Percentiles rank a stretch among this genome's conserved stretches.
phyloP scores from a whole-genome alignment of 2,888 invertebrate species.

The Microctonus aethiopoides region DNA sequence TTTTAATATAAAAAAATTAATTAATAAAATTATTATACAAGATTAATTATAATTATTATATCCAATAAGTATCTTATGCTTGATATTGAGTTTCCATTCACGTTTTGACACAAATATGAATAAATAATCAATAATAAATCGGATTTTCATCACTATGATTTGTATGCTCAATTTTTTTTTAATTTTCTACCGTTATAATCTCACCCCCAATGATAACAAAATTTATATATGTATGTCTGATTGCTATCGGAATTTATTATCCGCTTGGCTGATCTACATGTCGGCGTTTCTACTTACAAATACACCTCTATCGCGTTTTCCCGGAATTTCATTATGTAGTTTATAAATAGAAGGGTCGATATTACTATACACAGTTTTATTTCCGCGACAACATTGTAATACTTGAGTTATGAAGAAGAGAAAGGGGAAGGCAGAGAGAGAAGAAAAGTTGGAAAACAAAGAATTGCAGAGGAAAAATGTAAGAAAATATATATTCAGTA shows the following conservation, averaged over 20 bases:
- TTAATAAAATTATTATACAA: too few species aligned
- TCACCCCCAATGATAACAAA: background rate
- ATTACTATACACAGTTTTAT: background rate
- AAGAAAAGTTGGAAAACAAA: background rate
- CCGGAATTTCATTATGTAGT: background rate
- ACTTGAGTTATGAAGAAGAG: background rate
- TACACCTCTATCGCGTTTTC: background rate
- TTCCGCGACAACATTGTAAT: background rate
- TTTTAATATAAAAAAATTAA: too few species aligned
- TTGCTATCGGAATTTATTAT: constrained; percentile 7
- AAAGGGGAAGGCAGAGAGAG: background rate
- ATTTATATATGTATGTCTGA: background rate
- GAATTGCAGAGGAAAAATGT: background rate
- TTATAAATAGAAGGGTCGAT: constrained; percentile 1
- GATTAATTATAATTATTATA: too few species aligned
- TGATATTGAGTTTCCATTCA: too few species aligned
- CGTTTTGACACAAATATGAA: too few species aligned
- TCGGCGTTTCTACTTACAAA: background rate
- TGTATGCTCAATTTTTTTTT: background rate
- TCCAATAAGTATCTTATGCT: too few species aligned
- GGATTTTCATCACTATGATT: background rate
- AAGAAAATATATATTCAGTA: background rate
- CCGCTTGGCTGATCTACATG: constrained; percentile 3
- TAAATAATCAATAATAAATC: too few species aligned
- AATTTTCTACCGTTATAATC: background rate